phyloP scores from a whole-genome alignment of 2,888 invertebrate genomes.

The Tolmerus cingulatus region DNA sequence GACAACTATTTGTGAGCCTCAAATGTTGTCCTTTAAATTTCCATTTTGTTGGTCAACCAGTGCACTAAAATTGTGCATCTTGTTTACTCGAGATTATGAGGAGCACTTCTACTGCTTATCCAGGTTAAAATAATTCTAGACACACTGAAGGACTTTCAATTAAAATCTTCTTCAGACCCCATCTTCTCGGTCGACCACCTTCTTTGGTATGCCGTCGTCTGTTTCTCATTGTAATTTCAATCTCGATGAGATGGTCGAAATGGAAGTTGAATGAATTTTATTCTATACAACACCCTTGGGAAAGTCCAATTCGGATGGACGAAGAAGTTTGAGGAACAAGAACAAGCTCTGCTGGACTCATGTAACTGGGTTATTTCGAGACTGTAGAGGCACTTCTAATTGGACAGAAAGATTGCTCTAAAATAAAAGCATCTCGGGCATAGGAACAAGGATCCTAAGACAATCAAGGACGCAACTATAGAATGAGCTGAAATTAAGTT shows the following conservation, averaged over 20 bases:
- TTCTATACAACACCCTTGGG: not conserved
- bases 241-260: not conserved
- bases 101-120: not conserved
- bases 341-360: not conserved
- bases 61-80: not conserved
- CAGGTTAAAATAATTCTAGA: not conserved
- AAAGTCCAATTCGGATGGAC: not conserved
- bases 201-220: not conserved
- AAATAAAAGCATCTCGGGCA: not conserved
- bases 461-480: not conserved
- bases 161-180: not conserved
- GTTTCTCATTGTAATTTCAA: not conserved
- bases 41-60: not conserved
- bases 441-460: not conserved
- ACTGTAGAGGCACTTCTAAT: not conserved
- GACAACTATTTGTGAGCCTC: not conserved
- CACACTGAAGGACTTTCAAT: not conserved
- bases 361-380: not conserved
- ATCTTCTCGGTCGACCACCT: not conserved
- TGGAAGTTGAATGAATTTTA: not conserved
- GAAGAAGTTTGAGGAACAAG: not conserved
- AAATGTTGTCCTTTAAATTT: not conserved
- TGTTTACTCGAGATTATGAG: not conserved
- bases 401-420: not conserved
- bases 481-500: not conserved